Percentiles rank a stretch among this genome's conserved stretches.
Conservation (phyloP, 2,888 invertebrate genomes). For the Seladonia tumulorum region DNA sequence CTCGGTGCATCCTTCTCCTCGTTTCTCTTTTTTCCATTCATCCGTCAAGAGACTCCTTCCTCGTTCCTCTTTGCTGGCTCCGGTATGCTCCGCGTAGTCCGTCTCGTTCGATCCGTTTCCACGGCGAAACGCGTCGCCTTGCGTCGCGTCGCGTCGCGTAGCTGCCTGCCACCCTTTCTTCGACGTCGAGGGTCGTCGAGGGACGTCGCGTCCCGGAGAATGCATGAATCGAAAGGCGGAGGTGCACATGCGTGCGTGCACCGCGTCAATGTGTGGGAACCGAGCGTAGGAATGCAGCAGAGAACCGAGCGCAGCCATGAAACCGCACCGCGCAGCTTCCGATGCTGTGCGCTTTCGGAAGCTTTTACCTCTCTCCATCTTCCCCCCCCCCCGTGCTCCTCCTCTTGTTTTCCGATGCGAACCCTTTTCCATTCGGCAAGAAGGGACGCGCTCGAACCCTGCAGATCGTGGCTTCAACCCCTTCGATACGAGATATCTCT, state of each 20-base stretch:
- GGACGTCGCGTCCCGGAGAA: constrained; percentile 63
- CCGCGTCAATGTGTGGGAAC: constrained; percentile 74
- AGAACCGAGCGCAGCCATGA: constrained; percentile 75
- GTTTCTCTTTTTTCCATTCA: constrained; percentile 62
- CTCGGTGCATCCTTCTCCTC: constrained; percentile 39
- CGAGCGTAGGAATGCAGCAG: constrained; percentile 75
- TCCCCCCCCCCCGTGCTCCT: neutral
- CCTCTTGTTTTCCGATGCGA: constrained; percentile 13
- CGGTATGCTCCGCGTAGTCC: constrained; percentile 23
- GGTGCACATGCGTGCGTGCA: constrained; percentile 64
- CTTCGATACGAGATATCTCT: neutral
- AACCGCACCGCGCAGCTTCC: constrained; percentile 56
- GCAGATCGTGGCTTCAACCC: neutral
- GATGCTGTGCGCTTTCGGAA: neutral
- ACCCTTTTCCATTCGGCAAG: neutral
- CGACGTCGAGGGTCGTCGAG: constrained; percentile 26
- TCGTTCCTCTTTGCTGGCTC: constrained; percentile 13
- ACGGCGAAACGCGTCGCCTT: neutral
- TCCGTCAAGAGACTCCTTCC: constrained; percentile 32
- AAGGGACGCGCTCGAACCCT: neutral
- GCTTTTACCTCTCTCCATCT: constrained; percentile 55
- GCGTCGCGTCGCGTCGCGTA: neutral
- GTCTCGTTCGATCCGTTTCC: neutral
- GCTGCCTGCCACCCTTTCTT: constrained; percentile 32
- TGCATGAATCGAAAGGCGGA: constrained; percentile 74